Percentiles rank a stretch among this genome's conserved stretches.
Evolutionary conservation across 2,797 vertebrate species (phyloP).

Genomic region (Oryzias dopingdopingensis): DNA sequence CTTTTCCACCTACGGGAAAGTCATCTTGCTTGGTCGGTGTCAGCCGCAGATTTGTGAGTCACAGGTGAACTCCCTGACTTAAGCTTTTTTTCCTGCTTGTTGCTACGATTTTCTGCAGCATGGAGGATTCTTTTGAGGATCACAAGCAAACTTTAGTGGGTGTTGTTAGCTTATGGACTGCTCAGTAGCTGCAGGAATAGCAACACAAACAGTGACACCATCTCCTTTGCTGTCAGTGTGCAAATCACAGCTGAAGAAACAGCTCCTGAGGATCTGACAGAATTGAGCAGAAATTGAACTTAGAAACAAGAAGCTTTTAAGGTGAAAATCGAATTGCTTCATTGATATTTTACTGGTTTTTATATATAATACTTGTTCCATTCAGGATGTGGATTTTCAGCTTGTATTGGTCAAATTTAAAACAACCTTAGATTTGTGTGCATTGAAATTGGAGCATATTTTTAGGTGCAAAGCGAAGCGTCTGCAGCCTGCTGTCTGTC

Average conservation of each 20-base stretch:
- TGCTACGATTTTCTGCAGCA: slow-evolving; percentile 6
- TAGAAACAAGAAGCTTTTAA: too few species aligned
- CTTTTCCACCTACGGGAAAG: not conserved
- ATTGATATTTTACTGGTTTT: too few species aligned
- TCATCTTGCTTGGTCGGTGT: not conserved
- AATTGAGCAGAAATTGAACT: too few species aligned
- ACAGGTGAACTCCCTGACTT: not conserved
- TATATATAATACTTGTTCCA: too few species aligned
- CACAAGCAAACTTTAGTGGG: slow-evolving; percentile 13
- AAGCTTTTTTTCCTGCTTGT: slow-evolving; percentile 7
- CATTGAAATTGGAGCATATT: too few species aligned
- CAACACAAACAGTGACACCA: slow-evolving; percentile 19
- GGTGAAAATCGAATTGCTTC: too few species aligned
- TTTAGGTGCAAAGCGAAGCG: too few species aligned
- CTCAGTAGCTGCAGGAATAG: slow-evolving; percentile 3
- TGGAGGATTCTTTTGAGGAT: slow-evolving; percentile 12
- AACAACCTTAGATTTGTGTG: too few species aligned
- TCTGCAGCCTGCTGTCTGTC: too few species aligned
- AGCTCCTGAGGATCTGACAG: not conserved
- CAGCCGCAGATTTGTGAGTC: slow-evolving; percentile 1
- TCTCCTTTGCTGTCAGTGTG: not conserved
- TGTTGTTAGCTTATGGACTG: not conserved
- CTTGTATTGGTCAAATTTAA: too few species aligned
- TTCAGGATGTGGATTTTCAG: too few species aligned
- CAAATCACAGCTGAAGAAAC: slow-evolving; percentile 4